phyloP scores from a whole-genome alignment of 1,140 invertebrate genomes.

The Agraylea sexmaculata region DNA sequence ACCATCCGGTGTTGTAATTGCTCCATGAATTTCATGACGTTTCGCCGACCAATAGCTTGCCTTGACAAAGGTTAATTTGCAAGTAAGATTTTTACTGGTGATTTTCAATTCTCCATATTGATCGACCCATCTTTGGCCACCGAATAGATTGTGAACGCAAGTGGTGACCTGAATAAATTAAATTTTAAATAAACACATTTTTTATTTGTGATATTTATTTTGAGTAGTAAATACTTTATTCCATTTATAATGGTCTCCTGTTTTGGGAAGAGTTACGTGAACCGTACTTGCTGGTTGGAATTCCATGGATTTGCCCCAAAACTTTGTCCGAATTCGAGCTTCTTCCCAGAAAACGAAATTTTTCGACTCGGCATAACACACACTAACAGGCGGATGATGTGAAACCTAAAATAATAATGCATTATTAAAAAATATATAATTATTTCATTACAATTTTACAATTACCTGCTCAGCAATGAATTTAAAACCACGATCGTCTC shows the following conservation, averaged over 20 bases:
- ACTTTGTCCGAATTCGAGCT: slow-evolving; percentile 72
- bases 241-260: slow-evolving; percentile 63
- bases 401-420: slow-evolving; percentile 53
- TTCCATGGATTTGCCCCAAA: slow-evolving; percentile 87
- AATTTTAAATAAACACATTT: not conserved
- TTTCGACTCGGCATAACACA: slow-evolving; percentile 62
- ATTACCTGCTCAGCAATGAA: slow-evolving; percentile 34
- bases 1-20: slow-evolving; percentile 45
- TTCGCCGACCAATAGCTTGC: slow-evolving; percentile 70
- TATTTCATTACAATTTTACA: no score
- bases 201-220: not conserved
- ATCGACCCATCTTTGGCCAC: slow-evolving; percentile 73
- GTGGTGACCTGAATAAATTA: slow-evolving; percentile 52
- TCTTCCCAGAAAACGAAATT: slow-evolving; percentile 71
- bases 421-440: no score
- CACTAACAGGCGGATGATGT: slow-evolving; percentile 77
- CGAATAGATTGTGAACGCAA: slow-evolving; percentile 77
- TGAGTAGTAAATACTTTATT: slow-evolving; percentile 47
- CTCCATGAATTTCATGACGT: slow-evolving; percentile 65
- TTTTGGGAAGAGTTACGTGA: slow-evolving; percentile 38
- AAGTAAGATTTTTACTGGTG: slow-evolving; percentile 49
- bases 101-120: slow-evolving; percentile 76
- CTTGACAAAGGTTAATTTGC: slow-evolving; percentile 75
- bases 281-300: slow-evolving; percentile 66
- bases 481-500: slow-evolving; percentile 65